Evolutionary conservation across 2,888 invertebrate genomes (phyloP).

Genomic region (Drosophila subsilvestris): DNA sequence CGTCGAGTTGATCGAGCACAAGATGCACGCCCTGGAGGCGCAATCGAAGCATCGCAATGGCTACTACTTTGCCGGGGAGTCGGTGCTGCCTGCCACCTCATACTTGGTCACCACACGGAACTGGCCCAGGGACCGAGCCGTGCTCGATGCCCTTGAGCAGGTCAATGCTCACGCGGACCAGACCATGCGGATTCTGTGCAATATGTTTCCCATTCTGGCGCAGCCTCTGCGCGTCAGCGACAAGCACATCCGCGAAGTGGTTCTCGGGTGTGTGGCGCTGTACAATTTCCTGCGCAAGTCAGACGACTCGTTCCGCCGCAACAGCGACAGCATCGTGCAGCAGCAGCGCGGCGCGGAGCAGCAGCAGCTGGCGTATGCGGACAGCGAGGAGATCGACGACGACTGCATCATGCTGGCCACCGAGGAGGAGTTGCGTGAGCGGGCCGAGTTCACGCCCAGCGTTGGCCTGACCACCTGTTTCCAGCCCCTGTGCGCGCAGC

Average conservation of each 20-base stretch:
- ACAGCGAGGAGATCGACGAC: slow-evolving; percentile 78
- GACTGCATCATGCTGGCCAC: slow-evolving; percentile 78
- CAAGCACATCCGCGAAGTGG: slow-evolving; percentile 81
- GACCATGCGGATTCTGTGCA: slow-evolving; percentile 81
- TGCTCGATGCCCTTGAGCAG: slow-evolving; percentile 67
- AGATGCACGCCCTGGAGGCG: slow-evolving; percentile 60
- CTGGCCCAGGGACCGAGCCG: slow-evolving; percentile 57
- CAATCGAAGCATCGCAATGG: slow-evolving; percentile 52
- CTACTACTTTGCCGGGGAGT: slow-evolving; percentile 78
- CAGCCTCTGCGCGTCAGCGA: slow-evolving; percentile 81
- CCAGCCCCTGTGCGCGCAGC: slow-evolving; percentile 73
- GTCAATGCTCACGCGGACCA: slow-evolving; percentile 70
- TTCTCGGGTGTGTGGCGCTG: slow-evolving; percentile 81
- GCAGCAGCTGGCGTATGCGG: slow-evolving; percentile 63
- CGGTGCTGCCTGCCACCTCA: slow-evolving; percentile 75
- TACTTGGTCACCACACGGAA: slow-evolving; percentile 78
- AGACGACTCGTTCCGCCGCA: slow-evolving; percentile 77
- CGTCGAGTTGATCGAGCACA: slow-evolving; percentile 72
- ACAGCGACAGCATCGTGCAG: slow-evolving; percentile 74
- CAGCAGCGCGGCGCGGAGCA: slow-evolving; percentile 57
- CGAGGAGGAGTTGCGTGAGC: slow-evolving; percentile 79
- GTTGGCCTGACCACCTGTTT: slow-evolving; percentile 79
- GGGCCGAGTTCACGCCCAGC: slow-evolving; percentile 80
- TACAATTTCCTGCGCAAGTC: slow-evolving; percentile 83
- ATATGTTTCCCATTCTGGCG: slow-evolving; percentile 81